Percentiles rank a stretch among this genome's conserved stretches.
These are phyloP conservation scores for Pristionchus pacificus DNA, from an alignment of 1,140 invertebrate species.

Conservation along the genomic window DNA sequence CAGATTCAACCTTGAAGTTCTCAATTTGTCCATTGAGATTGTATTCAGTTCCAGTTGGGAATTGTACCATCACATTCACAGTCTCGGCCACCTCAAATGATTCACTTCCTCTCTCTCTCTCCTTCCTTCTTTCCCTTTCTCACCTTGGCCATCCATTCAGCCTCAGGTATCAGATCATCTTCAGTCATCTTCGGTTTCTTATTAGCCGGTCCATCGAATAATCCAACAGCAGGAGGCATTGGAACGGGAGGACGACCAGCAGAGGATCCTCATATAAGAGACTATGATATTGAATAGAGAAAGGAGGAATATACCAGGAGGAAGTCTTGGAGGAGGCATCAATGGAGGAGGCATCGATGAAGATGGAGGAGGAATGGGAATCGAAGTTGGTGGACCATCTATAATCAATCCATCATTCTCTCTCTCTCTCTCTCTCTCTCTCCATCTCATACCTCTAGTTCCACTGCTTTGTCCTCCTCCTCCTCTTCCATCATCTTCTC, in stretches of 20 bases:
- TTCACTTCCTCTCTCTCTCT: not conserved
- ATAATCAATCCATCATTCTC: not conserved
- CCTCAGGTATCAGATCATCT: not conserved
- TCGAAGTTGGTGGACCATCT: not conserved
- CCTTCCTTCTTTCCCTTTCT: not conserved
- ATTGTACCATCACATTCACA: not conserved
- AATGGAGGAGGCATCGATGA: not conserved
- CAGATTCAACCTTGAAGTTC: not conserved
- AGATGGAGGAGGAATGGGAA: not conserved
- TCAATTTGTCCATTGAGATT: not conserved
- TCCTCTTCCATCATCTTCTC: constrained; percentile 71
- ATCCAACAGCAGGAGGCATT: not conserved
- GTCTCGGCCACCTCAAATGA: not conserved
- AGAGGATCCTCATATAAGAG: too few relatives aligned
- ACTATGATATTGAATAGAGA: too few relatives aligned
- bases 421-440: too few relatives aligned
- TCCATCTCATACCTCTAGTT: not conserved
- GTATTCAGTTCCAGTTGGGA: not conserved
- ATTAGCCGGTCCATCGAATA: not conserved
- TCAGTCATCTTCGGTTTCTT: not conserved
- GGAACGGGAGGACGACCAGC: not conserved
- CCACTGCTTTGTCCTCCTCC: not conserved
- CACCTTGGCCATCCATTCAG: not conserved
- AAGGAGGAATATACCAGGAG: too few relatives aligned
- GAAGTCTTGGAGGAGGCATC: not conserved